Base-by-base conservation (phyloP, 2,888 invertebrate species). In the Pinctada fucata region DNA sequence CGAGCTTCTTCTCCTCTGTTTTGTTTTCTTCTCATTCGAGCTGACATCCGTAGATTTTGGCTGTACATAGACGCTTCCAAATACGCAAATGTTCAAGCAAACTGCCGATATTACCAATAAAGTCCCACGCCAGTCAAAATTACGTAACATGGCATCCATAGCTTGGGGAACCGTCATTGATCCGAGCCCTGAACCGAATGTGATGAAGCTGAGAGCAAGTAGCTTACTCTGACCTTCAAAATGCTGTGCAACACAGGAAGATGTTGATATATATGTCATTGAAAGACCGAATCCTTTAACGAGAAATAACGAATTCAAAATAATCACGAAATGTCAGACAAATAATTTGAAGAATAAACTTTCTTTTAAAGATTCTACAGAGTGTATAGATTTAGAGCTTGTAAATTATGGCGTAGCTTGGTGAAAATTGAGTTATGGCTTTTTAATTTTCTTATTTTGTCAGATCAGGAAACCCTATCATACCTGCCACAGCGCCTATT, bases 81-180 rank as follows among this genome's bases (percentile, higher is more conserved):
- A 52, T 52, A 52, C 58, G 10, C 58, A 52, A 10, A 78, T 64
- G 73, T 80, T 69, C 1, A 68, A n/a, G 6, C 64, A 66, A 13
- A 74, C 3, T 31, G 77, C 80, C 16, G 71, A 69, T 13, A 80
- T 63, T 16, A 80, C 16, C 5, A 80, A 8, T 10, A 80, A 31
- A 10, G 68, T 58, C 50, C 80, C 80, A 52, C 80, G 50, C 80
- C 80, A 80, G 1, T 63, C 63, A 51, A 58, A 80, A 16, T 16
- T 48, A n/a, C 65, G 8, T 0, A 51, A 67, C 1, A 80, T 58
- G 3, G 16, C 51, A 52, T 77, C 66, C 2, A 77, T 51, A 5
- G 77, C 3, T 3, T 66, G 52, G 2, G 80, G 74, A 31, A 80
- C 71, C 6, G 49, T 2, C 6, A 65, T 47, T 5, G 67, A 13